Evolutionary conservation across 2,888 invertebrate species (phyloP).

Genomic region (Ctena decussata): DNA sequence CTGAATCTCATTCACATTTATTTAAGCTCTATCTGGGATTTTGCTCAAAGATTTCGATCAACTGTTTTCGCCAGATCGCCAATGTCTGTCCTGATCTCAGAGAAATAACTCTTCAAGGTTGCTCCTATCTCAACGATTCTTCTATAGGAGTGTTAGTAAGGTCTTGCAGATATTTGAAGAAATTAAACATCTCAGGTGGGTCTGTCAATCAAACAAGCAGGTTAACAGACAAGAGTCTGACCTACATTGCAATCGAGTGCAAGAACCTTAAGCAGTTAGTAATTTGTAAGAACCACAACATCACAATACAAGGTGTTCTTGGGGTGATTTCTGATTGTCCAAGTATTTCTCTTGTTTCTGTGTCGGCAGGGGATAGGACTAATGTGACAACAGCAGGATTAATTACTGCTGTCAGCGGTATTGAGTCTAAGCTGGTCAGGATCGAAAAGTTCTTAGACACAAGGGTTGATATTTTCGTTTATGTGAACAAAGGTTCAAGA

Average conservation of each 20-base stretch:
- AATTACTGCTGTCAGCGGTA: not conserved
- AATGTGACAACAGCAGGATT: not conserved
- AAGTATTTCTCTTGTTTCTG: conserved; percentile 14
- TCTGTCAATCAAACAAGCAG: conserved; percentile 61
- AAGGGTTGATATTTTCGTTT: not conserved
- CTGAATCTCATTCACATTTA: conserved; percentile 59
- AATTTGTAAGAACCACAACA: conserved; percentile 51
- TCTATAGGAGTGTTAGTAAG: conserved; percentile 56
- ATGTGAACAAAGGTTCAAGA: not conserved
- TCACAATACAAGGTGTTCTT: conserved; percentile 51
- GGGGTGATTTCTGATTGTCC: conserved; percentile 40
- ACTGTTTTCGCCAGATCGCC: conserved; percentile 66
- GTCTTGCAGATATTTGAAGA: conserved; percentile 53
- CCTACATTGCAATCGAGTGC: conserved; percentile 58
- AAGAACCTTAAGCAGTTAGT: conserved; percentile 47
- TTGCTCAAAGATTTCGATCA: conserved; percentile 67
- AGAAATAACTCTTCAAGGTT: conserved; percentile 63
- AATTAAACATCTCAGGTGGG: conserved; percentile 67
- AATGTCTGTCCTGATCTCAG: conserved; percentile 65
- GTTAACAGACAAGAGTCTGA: conserved; percentile 59
- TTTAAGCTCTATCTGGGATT: conserved; percentile 62
- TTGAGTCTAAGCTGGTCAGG: not conserved
- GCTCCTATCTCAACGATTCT: conserved; percentile 67
- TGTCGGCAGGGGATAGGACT: not conserved
- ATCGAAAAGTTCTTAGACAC: not conserved